Evolutionary conservation across 2,888 invertebrate species (phyloP).

Genomic region (Aromia moschata): DNA sequence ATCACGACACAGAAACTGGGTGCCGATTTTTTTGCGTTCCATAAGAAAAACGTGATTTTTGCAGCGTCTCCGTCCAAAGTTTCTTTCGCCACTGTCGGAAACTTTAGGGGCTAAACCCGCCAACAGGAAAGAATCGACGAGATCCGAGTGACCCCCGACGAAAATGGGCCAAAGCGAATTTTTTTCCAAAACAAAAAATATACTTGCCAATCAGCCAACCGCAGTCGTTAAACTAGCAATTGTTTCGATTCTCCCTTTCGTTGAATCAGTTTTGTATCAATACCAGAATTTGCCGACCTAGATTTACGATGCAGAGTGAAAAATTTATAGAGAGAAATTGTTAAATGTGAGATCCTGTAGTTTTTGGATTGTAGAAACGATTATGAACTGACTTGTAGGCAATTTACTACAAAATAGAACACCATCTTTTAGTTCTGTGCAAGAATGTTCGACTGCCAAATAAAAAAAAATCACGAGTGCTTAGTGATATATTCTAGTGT

Average conservation of each 20-base stretch:
- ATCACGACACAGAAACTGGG: too few species aligned
- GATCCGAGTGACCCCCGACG: neutral
- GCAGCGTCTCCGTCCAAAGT: too few species aligned
- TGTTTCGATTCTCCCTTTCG: conserved; percentile 11
- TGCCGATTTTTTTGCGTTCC: too few species aligned
- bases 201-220: conserved; percentile 57
- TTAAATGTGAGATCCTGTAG: conserved; percentile 62
- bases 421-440: conserved; percentile 56
- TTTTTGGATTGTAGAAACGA: conserved; percentile 59
- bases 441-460: conserved; percentile 60
- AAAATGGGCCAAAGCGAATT: conserved; percentile 4
- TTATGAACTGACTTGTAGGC: conserved; percentile 54
- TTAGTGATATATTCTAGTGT: conserved; percentile 59
- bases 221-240: conserved; percentile 51
- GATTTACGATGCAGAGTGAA: conserved; percentile 52
- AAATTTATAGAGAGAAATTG: conserved; percentile 51
- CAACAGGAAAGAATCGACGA: too few species aligned
- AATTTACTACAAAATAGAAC: conserved; percentile 46
- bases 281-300: conserved; percentile 47
- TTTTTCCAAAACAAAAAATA: too few species aligned
- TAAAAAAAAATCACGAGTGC: conserved; percentile 49
- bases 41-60: too few species aligned
- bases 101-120: too few species aligned
- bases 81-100: too few species aligned
- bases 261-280: conserved; percentile 18